Evolutionary conservation across 2,113 vertebrate genomes (phyloP).

Genomic region (Melanotaenia duboulayi): DNA sequence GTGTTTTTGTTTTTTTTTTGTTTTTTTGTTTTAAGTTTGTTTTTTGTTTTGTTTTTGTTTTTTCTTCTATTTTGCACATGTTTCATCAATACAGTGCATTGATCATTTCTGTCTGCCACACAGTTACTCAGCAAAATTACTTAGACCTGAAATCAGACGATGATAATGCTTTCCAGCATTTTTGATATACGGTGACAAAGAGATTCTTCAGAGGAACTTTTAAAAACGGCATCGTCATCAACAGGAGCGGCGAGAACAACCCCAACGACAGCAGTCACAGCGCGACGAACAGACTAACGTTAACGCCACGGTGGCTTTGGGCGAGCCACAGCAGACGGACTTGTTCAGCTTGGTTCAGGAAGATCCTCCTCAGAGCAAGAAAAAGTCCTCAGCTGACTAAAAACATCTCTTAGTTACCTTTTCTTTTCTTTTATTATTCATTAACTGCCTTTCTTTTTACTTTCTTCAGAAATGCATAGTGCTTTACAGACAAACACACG

Average conservation of each 20-base stretch:
- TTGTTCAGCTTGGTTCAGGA: conserved; percentile 46
- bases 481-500: conserved; percentile 45
- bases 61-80: conserved; percentile 85
- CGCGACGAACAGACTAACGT: conserved; percentile 35
- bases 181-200: conserved; percentile 62
- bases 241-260: not conserved
- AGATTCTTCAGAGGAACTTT: conserved; percentile 66
- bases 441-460: conserved; percentile 30
- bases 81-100: conserved; percentile 84
- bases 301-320: conserved; percentile 51
- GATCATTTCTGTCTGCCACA: conserved; percentile 80
- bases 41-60: too few species aligned
- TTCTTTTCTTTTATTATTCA: conserved; percentile 30
- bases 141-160: conserved; percentile 69
- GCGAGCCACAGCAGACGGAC: conserved; percentile 58
- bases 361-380: conserved; percentile 65
- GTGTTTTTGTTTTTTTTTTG: conserved; percentile 66
- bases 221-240: conserved; percentile 23
- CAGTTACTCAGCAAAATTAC: conserved; percentile 77
- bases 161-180: conserved; percentile 51
- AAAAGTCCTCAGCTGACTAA: conserved; percentile 45
- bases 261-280: conserved; percentile 14
- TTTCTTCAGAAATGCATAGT: conserved; percentile 36
- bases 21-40: too few species aligned
- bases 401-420: conserved; percentile 28